Evolutionary conservation across 2,797 vertebrate genomes (phyloP).

Genomic region (Phrynocephalus vlangalii): DNA sequence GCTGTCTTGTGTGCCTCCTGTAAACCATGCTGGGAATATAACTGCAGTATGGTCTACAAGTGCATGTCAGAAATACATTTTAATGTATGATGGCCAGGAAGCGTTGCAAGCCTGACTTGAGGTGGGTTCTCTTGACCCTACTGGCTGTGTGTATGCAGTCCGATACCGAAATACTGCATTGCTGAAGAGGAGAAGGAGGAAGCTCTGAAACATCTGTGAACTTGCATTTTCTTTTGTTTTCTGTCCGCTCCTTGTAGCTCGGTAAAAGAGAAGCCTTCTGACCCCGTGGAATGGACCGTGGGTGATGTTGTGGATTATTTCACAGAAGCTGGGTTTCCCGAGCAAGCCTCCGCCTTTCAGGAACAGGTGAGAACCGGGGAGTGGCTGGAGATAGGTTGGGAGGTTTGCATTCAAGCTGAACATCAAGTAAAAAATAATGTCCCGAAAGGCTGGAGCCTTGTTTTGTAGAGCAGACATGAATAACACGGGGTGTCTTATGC

Average conservation of each 20-base stretch:
- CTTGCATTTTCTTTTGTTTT: background rate
- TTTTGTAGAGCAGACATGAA: background rate
- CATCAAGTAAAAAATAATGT: background rate
- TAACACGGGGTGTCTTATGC: background rate
- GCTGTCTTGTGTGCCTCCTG: background rate
- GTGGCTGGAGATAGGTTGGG: background rate
- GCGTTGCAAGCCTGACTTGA: background rate
- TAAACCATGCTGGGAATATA: background rate
- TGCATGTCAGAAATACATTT: background rate
- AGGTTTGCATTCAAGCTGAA: background rate
- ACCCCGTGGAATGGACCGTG: constrained; percentile 87
- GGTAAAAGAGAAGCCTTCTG: constrained; percentile 78
- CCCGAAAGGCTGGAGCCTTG: background rate
- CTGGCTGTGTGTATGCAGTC: background rate
- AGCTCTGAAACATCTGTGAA: background rate
- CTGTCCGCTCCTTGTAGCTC: constrained; percentile 66
- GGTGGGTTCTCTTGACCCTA: background rate
- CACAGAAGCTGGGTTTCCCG: constrained; percentile 86
- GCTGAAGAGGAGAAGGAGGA: background rate
- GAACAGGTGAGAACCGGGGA: constrained; percentile 81
- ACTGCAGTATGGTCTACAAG: background rate
- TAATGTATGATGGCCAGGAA: background rate
- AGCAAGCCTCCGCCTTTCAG: constrained; percentile 88
- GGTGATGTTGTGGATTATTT: constrained; percentile 90
- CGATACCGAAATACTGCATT: background rate